A percentile compares a stretch with the other conserved stretches of the same genome.
Conservation (phyloP, 2,797 vertebrate species). For the Lepus oiostolus region DNA sequence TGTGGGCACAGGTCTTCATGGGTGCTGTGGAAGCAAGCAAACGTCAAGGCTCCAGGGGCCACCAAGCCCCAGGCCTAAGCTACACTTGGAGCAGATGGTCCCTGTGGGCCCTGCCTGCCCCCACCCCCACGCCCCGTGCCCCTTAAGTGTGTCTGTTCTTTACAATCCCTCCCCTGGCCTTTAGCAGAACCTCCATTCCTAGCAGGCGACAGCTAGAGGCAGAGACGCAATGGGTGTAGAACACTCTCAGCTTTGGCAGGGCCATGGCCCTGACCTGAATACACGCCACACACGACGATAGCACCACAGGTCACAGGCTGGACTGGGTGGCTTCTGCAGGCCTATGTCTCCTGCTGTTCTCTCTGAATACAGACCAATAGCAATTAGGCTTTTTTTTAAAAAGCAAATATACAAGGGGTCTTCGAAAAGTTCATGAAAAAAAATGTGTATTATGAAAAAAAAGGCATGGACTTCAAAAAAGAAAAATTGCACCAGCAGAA, state of each 20-base stretch:
- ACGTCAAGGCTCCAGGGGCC: constrained; percentile 70
- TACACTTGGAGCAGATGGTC: constrained; percentile 34
- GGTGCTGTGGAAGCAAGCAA: constrained; percentile 67
- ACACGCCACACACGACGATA: background rate
- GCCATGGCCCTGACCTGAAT: constrained; percentile 15
- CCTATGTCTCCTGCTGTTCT: background rate
- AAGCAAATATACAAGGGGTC: no score
- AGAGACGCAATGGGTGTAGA: background rate
- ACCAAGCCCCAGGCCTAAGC: constrained; percentile 51
- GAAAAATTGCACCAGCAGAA: no score
- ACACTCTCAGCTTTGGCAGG: constrained; percentile 20
- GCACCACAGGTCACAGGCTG: background rate
- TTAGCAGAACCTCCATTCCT: background rate
- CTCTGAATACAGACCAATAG: background rate
- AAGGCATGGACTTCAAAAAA: no score
- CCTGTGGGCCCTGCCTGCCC: background rate
- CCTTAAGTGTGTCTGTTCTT: background rate
- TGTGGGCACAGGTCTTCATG: constrained; percentile 74
- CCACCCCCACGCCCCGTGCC: background rate
- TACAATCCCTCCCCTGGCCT: background rate
- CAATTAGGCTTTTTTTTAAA: background rate
- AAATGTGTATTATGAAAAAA: no score
- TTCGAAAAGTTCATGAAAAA: no score
- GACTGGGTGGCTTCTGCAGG: background rate
- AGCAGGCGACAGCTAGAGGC: background rate